These are phyloP conservation scores for Polypterus bichir DNA, from an alignment of 2,113 vertebrate genomes.

Conservation along the genomic window DNA sequence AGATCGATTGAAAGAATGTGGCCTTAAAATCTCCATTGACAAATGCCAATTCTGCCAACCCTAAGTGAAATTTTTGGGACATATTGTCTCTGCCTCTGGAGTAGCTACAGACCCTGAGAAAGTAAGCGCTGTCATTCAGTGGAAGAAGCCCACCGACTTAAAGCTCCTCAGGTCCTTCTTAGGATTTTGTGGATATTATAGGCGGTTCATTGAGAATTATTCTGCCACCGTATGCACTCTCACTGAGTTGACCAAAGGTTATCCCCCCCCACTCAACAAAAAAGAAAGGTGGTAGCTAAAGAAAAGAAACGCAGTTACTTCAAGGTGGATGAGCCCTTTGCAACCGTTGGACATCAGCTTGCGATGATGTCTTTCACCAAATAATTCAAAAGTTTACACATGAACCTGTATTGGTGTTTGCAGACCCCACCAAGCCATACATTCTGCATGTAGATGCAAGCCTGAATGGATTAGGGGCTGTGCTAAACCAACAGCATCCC, in stretches of 20 bases:
- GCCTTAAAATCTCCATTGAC: background rate
- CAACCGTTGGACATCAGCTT: background rate
- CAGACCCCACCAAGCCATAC: background rate
- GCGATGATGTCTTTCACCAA: background rate
- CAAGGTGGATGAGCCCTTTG: background rate
- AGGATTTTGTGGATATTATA: background rate
- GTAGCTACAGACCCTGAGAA: background rate
- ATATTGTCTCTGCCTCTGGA: background rate
- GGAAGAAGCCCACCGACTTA: background rate
- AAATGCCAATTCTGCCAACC: constrained; percentile 2
- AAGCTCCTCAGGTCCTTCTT: background rate
- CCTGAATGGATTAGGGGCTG: background rate
- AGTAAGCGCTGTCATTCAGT: background rate
- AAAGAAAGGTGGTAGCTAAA: background rate
- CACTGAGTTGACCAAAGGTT: background rate
- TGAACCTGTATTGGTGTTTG: background rate
- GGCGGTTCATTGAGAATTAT: background rate
- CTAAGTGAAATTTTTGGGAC: background rate
- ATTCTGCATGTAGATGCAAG: constrained; percentile 1
- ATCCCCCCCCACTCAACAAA: background rate
- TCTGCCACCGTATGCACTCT: background rate
- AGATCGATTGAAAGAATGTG: background rate
- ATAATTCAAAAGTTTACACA: background rate
- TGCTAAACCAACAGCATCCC: background rate
- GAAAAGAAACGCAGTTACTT: background rate